Conservation (phyloP, 2,888 invertebrate species). For the Fabriciana adippe region DNA sequence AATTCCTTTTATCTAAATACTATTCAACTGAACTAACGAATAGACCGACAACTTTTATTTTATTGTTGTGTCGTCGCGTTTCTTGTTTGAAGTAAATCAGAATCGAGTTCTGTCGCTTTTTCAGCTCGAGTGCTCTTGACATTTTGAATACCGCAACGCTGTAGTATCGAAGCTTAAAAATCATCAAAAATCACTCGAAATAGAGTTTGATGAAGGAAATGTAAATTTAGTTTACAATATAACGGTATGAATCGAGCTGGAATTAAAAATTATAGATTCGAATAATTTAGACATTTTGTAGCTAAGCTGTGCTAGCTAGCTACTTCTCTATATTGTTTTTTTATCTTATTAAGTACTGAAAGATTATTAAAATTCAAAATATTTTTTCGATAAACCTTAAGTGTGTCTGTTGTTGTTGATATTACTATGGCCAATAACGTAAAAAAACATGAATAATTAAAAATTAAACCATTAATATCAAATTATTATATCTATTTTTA, state of each 20-base stretch:
- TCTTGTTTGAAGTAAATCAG: constrained; percentile 17
- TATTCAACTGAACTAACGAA: constrained; percentile 29
- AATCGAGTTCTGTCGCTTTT: constrained; percentile 26
- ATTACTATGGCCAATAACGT: too few species aligned
- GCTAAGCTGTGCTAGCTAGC: too few species aligned
- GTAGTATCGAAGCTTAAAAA: constrained; percentile 22
- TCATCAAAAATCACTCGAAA: constrained; percentile 15
- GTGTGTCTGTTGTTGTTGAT: too few species aligned
- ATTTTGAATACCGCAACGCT: constrained; percentile 28
- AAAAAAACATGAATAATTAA: too few species aligned
- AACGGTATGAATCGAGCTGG: constrained; percentile 1
- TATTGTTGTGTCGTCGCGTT: constrained; percentile 29
- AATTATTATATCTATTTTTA: too few species aligned
- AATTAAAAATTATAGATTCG: constrained; percentile 1
- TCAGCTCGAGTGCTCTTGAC: constrained; percentile 27
- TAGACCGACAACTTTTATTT: constrained; percentile 27
- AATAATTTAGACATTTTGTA: neutral
- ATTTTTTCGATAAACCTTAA: too few species aligned
- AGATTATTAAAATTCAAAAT: too few species aligned
- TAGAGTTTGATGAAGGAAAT: constrained; percentile 11
- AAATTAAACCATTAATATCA: too few species aligned
- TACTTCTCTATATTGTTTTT: neutral
- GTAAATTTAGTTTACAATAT: constrained; percentile 17
- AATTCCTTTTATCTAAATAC: constrained; percentile 22
- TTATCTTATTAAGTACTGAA: neutral